Evolutionary conservation across 2,888 invertebrate genomes (phyloP), one percentile per base, ranked within the genome.

Genomic region (Tetheella fluctuosa): DNA sequence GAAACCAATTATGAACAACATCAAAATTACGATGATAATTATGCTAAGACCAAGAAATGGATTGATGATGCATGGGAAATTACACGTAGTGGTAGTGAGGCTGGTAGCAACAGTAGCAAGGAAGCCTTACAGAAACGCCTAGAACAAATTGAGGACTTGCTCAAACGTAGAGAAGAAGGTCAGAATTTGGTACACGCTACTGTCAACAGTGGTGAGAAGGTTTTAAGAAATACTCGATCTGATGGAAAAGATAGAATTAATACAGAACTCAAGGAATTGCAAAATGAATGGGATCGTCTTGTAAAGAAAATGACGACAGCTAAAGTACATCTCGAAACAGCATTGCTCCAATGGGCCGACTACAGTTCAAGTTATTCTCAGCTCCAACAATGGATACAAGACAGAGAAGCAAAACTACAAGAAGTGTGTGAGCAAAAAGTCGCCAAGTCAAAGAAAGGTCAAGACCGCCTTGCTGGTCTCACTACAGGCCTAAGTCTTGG

Each of bases 321-420:
- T 0, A 98, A 98, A 88, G 98, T 98, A 15, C 96, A 97, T 76
- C 88, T 99, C 42, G 98, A 99, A 87, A 98, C 98, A 0, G 96
- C 96, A 72, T 91, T 98, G 15, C 93, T 98, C 52, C 98, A 99
- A 94, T 99, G 98, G 98, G 98, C 98, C 8, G 98, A 98, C 82
- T 99, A 98, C 85, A 98, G 97, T 82, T 98, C 98, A 59, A 98
- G 98, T 62, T 98, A 97, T 84, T 96, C 96, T 20, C 98, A 98
- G 83, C 90, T 99, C 25, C 97, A 98, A 79, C 97, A 98, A 94
- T 98, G 99, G 98, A 97, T 99, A 64, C 96, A 96, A 37, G 98
- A 99, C 78, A 95, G 98, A 74, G 98, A 98, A 93, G 97, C 97
- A 6, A 97, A 98, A 89, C 86, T 98, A 56, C 97, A 97, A 89